A percentile compares a stretch with the other conserved stretches of the same genome.
Conservation (phyloP, 2,888 invertebrate species). For the Arenicola marina region DNA sequence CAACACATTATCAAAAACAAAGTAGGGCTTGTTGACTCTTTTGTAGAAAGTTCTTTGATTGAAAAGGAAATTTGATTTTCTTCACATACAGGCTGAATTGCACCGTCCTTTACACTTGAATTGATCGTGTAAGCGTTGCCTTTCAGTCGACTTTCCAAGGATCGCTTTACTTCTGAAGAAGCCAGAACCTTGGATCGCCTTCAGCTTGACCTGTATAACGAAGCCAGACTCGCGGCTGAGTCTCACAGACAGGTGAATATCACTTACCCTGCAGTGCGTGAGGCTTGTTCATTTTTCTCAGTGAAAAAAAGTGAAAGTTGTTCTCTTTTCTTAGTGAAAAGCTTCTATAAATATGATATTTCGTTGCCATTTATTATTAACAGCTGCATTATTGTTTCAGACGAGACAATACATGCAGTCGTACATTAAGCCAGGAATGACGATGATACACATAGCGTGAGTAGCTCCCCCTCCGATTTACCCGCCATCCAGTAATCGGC, state of each 20-base stretch:
- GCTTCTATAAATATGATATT: not conserved
- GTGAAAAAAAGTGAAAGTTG: not conserved
- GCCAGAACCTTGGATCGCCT: constrained; percentile 82
- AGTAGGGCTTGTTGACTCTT: not conserved
- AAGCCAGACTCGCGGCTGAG: constrained; percentile 94
- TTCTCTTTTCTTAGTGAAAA: not conserved
- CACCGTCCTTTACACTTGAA: no score
- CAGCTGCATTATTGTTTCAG: constrained; percentile 41
- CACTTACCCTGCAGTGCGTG: not conserved
- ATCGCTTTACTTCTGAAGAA: constrained; percentile 75
- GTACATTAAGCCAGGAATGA: constrained; percentile 98
- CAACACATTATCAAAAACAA: not conserved
- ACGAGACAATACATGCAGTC: constrained; percentile 88
- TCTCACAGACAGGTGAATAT: constrained; percentile 85
- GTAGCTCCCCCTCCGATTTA: constrained; percentile 21
- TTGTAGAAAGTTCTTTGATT: not conserved
- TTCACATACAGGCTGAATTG: no score
- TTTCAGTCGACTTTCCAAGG: constrained; percentile 74
- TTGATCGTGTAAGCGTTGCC: not conserved
- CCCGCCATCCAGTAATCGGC: no score
- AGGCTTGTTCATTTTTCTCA: not conserved
- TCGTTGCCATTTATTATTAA: constrained; percentile 6
- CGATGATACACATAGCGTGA: constrained; percentile 94
- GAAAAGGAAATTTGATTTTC: not conserved
- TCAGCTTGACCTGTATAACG: constrained; percentile 91